A percentile compares a stretch with the other conserved stretches of the same genome.
Conservation (phyloP, 1,140 invertebrate species). For the Proales similis region DNA sequence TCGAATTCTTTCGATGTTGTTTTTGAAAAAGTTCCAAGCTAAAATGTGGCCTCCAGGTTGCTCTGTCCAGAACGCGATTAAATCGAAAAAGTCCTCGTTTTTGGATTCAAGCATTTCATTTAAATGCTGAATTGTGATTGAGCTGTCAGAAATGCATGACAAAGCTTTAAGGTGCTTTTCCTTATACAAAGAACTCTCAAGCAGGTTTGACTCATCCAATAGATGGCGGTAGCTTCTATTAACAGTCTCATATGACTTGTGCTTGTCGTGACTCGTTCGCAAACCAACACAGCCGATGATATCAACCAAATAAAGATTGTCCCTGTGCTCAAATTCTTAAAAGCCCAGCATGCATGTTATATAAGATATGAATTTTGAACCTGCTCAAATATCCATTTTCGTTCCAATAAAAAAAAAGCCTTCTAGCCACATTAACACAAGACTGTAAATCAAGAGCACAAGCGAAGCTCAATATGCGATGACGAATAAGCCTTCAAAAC, state of each 20-base stretch:
- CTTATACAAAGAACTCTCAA: too few relatives aligned
- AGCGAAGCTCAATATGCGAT: conserved; percentile 8
- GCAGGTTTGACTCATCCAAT: too few relatives aligned
- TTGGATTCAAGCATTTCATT: conserved; percentile 3
- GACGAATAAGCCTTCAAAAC: conserved; percentile 14
- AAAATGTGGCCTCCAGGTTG: neutral
- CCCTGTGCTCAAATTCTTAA: too few relatives aligned
- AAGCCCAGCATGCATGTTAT: too few relatives aligned
- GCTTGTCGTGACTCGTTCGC: neutral
- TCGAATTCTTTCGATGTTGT: conserved; percentile 9
- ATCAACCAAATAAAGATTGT: too few relatives aligned
- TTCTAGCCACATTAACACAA: conserved; percentile 13
- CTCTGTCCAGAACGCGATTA: neutral
- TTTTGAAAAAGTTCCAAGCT: conserved; percentile 19
- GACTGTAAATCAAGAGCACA: conserved; percentile 5
- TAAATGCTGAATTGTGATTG: conserved; percentile 5
- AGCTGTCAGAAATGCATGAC: conserved; percentile 1
- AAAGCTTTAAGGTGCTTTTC: neutral
- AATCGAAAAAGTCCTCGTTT: neutral
- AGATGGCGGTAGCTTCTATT: too few relatives aligned
- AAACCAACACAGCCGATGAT: too few relatives aligned
- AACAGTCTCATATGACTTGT: neutral
- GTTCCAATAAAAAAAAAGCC: too few relatives aligned
- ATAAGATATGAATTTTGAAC: too few relatives aligned
- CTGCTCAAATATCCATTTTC: too few relatives aligned